Conservation (phyloP, 2,797 vertebrate genomes). For the Lagorchestes hirsutus region DNA sequence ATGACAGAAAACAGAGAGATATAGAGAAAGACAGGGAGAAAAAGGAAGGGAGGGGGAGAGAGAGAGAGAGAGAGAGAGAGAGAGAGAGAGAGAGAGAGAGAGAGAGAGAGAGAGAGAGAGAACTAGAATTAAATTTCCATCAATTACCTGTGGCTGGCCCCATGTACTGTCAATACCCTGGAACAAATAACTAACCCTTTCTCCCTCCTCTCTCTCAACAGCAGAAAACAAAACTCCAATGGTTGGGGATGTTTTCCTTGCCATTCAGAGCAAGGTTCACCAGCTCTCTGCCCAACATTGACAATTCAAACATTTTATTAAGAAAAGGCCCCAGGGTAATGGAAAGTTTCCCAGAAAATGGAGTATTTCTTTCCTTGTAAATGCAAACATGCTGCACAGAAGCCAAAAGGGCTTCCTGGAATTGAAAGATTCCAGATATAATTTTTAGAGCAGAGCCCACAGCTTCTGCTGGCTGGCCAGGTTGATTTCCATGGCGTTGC, state of each 20-base stretch:
- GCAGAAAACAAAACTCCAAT: background rate
- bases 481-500: background rate
- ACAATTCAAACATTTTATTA: constrained; percentile 9
- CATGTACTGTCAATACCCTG: background rate
- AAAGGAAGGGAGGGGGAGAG: too few species aligned
- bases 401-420: constrained; percentile 2
- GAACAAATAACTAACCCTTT: background rate
- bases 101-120: background rate
- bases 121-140: background rate
- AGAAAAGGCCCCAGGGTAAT: background rate
- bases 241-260: background rate
- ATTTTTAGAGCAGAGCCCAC: background rate
- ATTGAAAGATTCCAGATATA: constrained; percentile 1
- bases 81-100: background rate
- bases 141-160: too few species aligned
- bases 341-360: constrained; percentile 6
- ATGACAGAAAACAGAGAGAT: background rate
- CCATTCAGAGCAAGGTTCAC: background rate
- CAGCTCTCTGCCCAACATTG: background rate
- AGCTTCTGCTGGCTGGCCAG: background rate
- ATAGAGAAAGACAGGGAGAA: background rate
- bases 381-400: background rate
- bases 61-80: background rate
- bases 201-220: background rate
- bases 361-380: constrained; percentile 9